Conservation (phyloP, 2,797 vertebrate species). For the Thalassophryne amazonica region DNA sequence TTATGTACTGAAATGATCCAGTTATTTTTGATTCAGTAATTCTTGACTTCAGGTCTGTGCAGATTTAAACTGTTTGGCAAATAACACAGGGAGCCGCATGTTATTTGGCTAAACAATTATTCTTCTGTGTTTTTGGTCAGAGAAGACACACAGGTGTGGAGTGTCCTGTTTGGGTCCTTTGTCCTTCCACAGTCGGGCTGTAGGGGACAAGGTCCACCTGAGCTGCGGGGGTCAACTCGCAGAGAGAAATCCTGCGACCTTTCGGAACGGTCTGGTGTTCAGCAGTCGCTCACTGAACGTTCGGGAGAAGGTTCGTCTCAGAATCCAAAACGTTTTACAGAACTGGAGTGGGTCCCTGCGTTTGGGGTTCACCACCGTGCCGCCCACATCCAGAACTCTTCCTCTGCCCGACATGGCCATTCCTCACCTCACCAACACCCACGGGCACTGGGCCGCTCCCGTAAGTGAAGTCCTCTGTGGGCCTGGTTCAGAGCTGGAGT, state of each 20-base stretch:
- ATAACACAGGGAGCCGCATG: too few relatives aligned
- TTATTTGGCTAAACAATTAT: too few relatives aligned
- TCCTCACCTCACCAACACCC: slow-evolving; percentile 70
- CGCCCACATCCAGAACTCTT: slow-evolving; percentile 51
- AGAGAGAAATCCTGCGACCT: slow-evolving; percentile 35
- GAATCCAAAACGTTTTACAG: slow-evolving; percentile 21
- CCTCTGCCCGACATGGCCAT: slow-evolving; percentile 76
- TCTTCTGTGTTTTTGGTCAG: not conserved
- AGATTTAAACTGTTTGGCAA: too few relatives aligned
- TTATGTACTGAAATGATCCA: too few relatives aligned
- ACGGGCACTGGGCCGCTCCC: slow-evolving; percentile 68
- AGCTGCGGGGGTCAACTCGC: slow-evolving; percentile 44
- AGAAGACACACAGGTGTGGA: slow-evolving; percentile 25
- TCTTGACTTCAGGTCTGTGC: too few relatives aligned
- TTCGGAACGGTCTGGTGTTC: slow-evolving; percentile 80
- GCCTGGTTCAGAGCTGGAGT: slow-evolving; percentile 58
- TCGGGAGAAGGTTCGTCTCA: slow-evolving; percentile 69
- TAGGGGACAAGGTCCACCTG: slow-evolving; percentile 68
- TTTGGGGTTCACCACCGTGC: slow-evolving; percentile 80
- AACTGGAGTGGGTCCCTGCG: slow-evolving; percentile 78
- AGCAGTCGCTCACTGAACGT: slow-evolving; percentile 70
- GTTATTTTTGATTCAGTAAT: too few relatives aligned
- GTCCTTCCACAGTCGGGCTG: slow-evolving; percentile 67
- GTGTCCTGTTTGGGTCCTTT: slow-evolving; percentile 64
- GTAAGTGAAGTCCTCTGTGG: slow-evolving; percentile 36